Conservation (phyloP, 2,888 invertebrate genomes). For the Pterostichus niger region DNA sequence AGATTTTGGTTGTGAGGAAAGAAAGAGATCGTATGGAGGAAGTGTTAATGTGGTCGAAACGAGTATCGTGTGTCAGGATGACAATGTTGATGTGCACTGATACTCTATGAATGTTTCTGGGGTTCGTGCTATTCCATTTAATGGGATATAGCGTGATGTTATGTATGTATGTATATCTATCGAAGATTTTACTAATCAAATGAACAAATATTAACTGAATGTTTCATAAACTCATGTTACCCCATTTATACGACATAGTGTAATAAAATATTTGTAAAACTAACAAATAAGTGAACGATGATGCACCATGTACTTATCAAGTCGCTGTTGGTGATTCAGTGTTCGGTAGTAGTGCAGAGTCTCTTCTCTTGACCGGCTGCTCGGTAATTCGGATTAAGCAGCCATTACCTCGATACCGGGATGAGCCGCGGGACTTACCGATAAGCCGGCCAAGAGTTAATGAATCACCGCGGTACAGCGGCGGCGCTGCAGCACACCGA, state of each 20-base stretch:
- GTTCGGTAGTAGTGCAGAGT: neutral
- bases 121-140: too few species aligned
- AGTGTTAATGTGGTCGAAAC: too few species aligned
- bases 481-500: neutral
- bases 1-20: too few species aligned
- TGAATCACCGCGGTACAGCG: constrained; percentile 72
- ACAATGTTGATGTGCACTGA: too few species aligned
- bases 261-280: neutral
- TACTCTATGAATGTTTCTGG: too few species aligned
- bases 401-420: constrained; percentile 75
- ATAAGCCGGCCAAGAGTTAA: constrained; percentile 74
- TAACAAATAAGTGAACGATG: neutral
- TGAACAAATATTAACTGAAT: too few species aligned
- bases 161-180: too few species aligned
- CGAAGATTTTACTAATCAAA: too few species aligned
- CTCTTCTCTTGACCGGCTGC: constrained; percentile 20
- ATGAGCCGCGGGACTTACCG: constrained; percentile 74
- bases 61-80: too few species aligned
- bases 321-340: neutral
- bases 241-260: neutral
- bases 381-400: constrained; percentile 74
- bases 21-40: too few species aligned
- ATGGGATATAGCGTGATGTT: too few species aligned
- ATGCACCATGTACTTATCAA: neutral
- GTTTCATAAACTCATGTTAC: too few species aligned